phyloP scores from a whole-genome alignment of 2,113 vertebrate species.

The Mus spicilegus region DNA sequence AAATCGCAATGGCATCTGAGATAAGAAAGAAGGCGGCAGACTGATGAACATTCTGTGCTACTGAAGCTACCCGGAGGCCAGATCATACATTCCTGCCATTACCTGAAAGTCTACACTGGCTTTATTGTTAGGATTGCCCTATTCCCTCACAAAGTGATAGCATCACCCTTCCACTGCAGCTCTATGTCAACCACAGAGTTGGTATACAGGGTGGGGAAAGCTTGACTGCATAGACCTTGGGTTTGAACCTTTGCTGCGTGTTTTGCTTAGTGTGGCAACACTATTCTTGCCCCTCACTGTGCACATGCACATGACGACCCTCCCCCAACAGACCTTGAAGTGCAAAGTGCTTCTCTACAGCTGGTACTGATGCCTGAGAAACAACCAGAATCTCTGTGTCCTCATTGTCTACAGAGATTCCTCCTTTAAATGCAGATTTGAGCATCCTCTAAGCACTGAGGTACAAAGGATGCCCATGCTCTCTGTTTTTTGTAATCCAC shows the following conservation, averaged over 20 bases:
- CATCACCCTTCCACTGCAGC: rapidly evolving
- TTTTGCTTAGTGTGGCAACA: background rate
- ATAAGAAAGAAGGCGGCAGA: background rate
- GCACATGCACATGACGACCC: background rate
- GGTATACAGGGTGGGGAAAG: background rate
- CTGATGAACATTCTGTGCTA: background rate
- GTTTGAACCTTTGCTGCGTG: background rate
- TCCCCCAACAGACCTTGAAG: background rate
- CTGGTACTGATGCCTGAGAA: background rate
- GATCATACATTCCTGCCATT: background rate
- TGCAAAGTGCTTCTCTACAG: background rate
- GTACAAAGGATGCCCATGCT: background rate
- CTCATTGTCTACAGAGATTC: background rate
- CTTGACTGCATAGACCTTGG: background rate
- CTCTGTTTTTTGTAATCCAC: conserved; percentile 16
- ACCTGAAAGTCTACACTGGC: background rate
- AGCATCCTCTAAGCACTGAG: background rate
- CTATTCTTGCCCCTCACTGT: background rate
- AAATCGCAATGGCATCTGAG: background rate
- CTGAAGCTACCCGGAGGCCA: background rate
- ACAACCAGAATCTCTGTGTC: background rate
- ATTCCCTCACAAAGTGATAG: background rate
- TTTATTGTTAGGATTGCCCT: background rate
- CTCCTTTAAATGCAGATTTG: background rate
- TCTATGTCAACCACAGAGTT: background rate